Percentiles rank a stretch among this genome's conserved stretches.
Conservation (phyloP, 2,888 invertebrate genomes). For the Stenurella melanura region DNA sequence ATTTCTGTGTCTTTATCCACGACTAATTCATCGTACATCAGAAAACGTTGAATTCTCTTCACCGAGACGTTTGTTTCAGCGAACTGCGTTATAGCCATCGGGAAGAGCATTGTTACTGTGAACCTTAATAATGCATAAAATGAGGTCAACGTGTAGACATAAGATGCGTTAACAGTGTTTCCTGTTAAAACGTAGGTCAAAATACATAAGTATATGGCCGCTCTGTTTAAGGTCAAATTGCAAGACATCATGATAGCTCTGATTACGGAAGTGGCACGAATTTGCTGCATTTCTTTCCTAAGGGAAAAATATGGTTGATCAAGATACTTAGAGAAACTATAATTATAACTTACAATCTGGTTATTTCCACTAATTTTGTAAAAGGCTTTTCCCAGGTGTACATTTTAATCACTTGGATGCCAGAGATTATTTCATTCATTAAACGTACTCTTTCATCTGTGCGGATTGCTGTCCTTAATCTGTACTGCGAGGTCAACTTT, state of each 20-base stretch:
- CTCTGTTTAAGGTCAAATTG: conserved; percentile 86
- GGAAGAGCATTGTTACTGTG: conserved; percentile 80
- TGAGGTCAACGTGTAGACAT: conserved; percentile 84
- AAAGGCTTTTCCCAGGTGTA: conserved; percentile 96
- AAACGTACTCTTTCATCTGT: conserved; percentile 90
- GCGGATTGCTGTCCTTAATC: conserved; percentile 84
- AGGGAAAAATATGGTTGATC: conserved; percentile 61
- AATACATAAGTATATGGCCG: conserved; percentile 87
- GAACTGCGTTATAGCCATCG: conserved; percentile 79
- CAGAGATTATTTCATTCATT: conserved; percentile 93
- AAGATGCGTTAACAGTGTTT: conserved; percentile 75
- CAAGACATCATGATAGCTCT: conserved; percentile 79
- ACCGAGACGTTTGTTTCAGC: conserved; percentile 76
- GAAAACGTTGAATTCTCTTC: conserved; percentile 76
- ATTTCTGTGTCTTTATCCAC: not conserved
- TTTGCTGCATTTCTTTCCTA: conserved; percentile 82
- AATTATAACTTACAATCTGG: conserved; percentile 74
- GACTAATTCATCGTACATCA: conserved; percentile 67
- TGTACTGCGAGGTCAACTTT: conserved; percentile 83
- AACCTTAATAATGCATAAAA: conserved; percentile 84
- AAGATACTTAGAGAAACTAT: not conserved
- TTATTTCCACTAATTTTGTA: conserved; percentile 81
- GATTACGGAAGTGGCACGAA: conserved; percentile 79
- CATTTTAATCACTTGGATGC: conserved; percentile 96
- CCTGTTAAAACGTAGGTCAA: conserved; percentile 84